Conservation (phyloP, 2,113 vertebrate genomes). For the Galeopterus variegatus region DNA sequence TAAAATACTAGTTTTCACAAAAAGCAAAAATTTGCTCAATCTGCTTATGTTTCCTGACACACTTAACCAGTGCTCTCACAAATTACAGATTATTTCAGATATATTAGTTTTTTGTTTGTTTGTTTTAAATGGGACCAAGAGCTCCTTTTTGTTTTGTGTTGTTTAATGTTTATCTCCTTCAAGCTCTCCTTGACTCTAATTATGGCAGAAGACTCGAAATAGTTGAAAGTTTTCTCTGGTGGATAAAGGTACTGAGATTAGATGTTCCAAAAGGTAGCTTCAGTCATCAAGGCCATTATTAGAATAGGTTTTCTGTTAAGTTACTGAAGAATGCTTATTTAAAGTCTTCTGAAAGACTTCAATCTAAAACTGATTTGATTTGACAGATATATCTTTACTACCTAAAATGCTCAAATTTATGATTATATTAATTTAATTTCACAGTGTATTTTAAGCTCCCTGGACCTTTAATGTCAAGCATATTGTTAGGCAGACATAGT, state of each 20-base stretch:
- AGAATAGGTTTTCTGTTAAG: background rate
- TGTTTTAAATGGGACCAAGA: background rate
- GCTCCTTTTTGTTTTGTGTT: background rate
- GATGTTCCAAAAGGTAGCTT: background rate
- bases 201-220: background rate
- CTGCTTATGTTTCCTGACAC: background rate
- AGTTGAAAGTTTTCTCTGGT: constrained; percentile 7
- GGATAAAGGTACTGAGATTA: background rate
- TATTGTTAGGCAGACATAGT: constrained; percentile 4
- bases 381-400: background rate
- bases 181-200: background rate
- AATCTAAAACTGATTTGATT: constrained; percentile 8
- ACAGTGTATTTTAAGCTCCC: constrained; percentile 27
- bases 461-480: background rate
- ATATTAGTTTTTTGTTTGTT: background rate
- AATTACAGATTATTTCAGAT: constrained; percentile 36
- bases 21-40: background rate
- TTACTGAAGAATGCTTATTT: constrained; percentile 43
- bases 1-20: background rate
- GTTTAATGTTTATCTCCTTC: background rate
- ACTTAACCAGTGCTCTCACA: background rate
- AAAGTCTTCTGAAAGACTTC: background rate
- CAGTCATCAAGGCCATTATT: background rate
- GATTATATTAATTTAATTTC: constrained; percentile 19
- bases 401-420: background rate